Percentiles rank a stretch among this genome's conserved stretches.
These are phyloP conservation scores for Eretmocerus hayati DNA, from an alignment of 2,888 invertebrate species.

Conservation along the genomic window DNA sequence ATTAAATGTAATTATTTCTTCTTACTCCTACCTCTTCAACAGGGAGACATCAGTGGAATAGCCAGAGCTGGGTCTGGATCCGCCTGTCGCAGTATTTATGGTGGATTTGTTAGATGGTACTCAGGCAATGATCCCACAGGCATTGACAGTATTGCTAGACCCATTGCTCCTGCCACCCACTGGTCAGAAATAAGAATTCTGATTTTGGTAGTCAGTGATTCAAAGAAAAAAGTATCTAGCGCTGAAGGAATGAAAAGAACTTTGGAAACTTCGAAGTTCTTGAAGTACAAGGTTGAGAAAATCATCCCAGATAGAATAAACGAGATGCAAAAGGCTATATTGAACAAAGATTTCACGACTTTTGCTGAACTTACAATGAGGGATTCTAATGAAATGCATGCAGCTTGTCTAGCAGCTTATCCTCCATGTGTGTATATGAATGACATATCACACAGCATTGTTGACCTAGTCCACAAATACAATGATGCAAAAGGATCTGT, in stretches of 20 bases:
- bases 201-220: slow-evolving; percentile 75
- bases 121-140: slow-evolving; percentile 62
- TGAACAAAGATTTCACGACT: slow-evolving; percentile 10
- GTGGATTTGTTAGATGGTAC: slow-evolving; percentile 93
- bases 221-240: slow-evolving; percentile 76
- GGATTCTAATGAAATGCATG: slow-evolving; percentile 97
- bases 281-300: slow-evolving; percentile 65
- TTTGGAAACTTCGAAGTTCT: slow-evolving; percentile 72
- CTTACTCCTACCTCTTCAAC: slow-evolving; percentile 1
- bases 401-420: slow-evolving; percentile 84
- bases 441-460: slow-evolving; percentile 74
- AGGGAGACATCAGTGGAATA: slow-evolving; percentile 66
- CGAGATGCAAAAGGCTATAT: slow-evolving; percentile 45
- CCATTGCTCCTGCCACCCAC: slow-evolving; percentile 65
- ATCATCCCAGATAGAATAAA: slow-evolving; percentile 68
- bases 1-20: no score
- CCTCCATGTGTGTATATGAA: slow-evolving; percentile 93
- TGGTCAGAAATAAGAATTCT: slow-evolving; percentile 90
- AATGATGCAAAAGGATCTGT: slow-evolving; percentile 62
- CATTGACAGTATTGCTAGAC: slow-evolving; percentile 68
- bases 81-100: slow-evolving; percentile 89
- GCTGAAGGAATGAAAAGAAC: slow-evolving; percentile 83
- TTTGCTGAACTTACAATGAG: slow-evolving; percentile 82
- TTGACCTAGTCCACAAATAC: slow-evolving; percentile 73
- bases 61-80: slow-evolving; percentile 90